Evolutionary conservation across 2,888 invertebrate genomes (phyloP), one percentile per base, ranked within the genome.

Genomic region (Hemistola chrysoprasaria): DNA sequence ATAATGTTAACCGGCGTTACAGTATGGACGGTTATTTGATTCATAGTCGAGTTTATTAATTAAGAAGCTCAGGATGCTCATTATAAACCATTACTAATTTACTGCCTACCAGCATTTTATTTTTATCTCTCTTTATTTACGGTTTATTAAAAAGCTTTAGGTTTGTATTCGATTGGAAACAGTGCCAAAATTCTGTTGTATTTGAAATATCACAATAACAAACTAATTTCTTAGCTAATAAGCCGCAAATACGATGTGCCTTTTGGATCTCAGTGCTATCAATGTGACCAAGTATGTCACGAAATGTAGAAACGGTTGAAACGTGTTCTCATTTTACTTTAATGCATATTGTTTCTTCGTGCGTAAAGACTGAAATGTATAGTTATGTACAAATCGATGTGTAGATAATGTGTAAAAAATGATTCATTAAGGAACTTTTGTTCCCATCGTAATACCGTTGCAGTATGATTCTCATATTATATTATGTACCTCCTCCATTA

Each of bases 11-110:
- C 34, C 42, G 38, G 47, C 45, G 36, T 38, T 31, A 23, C 26
- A 37, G 22, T 33, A 40, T 37, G 40, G 42, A 43, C 39, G 26
- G 24, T 26, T 25, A 38, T 35, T 36, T 48, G 31, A 35, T 50
- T 44, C 41, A 58, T 66, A 62, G 61, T 52, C n/a, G 57, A 62
- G 48, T 53, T 58, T 50, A 62, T 55, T 29, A 46, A 43, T 57
- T 63, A 56, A 66, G 60, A 66, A 62, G 69, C 68, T 81, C 82
- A 81, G 81, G 78, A 80, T 84, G 78, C 85, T 86, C 85, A 85
- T 86, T 84, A 80, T 84, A 80, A 71, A 50, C 41, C 32, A 42
- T 59, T 53, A 40, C 55, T 59, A 57, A 54, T 47, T 46, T 51
- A 61, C 73, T 71, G 76, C 74, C 74, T 66, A 58, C 59, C 56